Conservation (phyloP, 2,888 invertebrate genomes). For the Drosophila meridionalis region DNA sequence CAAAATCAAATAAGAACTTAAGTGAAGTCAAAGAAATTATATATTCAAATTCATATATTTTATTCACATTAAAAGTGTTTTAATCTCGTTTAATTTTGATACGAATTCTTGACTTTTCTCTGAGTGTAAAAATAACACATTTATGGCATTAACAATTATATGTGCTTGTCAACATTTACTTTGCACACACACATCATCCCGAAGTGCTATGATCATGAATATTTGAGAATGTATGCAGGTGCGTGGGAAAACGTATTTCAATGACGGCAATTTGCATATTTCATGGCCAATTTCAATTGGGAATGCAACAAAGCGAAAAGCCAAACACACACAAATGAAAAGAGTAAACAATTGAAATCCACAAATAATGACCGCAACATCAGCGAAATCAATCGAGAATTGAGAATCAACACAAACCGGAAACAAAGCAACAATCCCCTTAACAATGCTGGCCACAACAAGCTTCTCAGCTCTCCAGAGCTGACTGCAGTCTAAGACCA, state of each 20-base stretch:
- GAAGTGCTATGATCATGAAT: slow-evolving; percentile 10
- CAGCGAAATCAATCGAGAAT: slow-evolving; percentile 53
- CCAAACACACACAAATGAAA: slow-evolving; percentile 51
- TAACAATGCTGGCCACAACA: not conserved
- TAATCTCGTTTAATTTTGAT: not conserved
- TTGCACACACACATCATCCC: not conserved
- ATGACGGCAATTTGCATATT: slow-evolving; percentile 63
- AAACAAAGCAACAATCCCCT: not conserved
- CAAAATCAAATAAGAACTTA: not conserved
- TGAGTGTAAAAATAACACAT: not conserved
- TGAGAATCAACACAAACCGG: slow-evolving; percentile 28
- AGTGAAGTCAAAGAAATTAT: not conserved
- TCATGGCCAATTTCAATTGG: slow-evolving; percentile 64
- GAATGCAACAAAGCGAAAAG: slow-evolving; percentile 59
- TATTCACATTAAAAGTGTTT: not conserved
- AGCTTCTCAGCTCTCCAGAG: not conserved
- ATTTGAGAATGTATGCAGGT: slow-evolving; percentile 11
- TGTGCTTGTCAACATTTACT: slow-evolving; percentile 15
- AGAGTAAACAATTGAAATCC: slow-evolving; percentile 56
- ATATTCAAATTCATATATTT: not conserved
- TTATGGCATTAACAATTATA: slow-evolving; percentile 22
- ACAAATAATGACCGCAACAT: slow-evolving; percentile 58
- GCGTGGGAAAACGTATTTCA: slow-evolving; percentile 22
- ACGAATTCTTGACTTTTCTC: not conserved
- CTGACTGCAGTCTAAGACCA: slow-evolving; percentile 7